These are phyloP conservation scores for Solea solea DNA, from an alignment of 2,113 vertebrate genomes.

Conservation along the genomic window DNA sequence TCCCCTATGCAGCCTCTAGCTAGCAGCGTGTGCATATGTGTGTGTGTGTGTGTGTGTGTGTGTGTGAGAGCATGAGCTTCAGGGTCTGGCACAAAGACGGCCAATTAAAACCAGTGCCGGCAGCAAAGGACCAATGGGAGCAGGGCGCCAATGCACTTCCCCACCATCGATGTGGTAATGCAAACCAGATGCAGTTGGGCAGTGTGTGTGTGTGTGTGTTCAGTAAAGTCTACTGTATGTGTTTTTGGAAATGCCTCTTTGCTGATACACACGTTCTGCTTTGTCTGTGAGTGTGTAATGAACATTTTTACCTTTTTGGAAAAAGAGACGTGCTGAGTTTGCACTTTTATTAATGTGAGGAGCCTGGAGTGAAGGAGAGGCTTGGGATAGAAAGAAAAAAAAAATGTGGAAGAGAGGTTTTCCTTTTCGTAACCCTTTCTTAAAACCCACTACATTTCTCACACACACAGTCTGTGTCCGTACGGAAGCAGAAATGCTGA, in stretches of 20 bases:
- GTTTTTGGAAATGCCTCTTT: constrained; percentile 61
- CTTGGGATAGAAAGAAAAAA: constrained; percentile 11
- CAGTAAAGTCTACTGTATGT: constrained; percentile 44
- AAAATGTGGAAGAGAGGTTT: constrained; percentile 11
- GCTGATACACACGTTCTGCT: constrained; percentile 61
- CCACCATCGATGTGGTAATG: constrained; percentile 69
- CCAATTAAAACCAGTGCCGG: constrained; percentile 78
- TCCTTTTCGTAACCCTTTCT: constrained; percentile 3
- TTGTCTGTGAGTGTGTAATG: constrained; percentile 33
- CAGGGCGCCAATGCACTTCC: constrained; percentile 72
- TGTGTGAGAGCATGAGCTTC: constrained; percentile 46
- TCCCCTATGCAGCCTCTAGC: constrained; percentile 52
- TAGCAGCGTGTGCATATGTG: constrained; percentile 19
- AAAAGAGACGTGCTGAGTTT: constrained; percentile 44
- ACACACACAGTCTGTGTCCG: neutral
- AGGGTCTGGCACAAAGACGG: constrained; percentile 73
- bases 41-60: constrained; percentile 16
- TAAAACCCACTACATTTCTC: neutral
- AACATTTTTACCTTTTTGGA: constrained; percentile 53
- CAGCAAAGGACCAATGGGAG: constrained; percentile 74
- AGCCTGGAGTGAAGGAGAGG: constrained; percentile 1
- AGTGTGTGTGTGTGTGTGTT: constrained; percentile 42
- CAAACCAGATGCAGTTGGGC: constrained; percentile 73
- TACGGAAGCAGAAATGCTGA: no score
- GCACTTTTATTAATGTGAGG: constrained; percentile 55